phyloP scores from a whole-genome alignment of 2,797 vertebrate genomes.

The Oreortyx pictus region DNA sequence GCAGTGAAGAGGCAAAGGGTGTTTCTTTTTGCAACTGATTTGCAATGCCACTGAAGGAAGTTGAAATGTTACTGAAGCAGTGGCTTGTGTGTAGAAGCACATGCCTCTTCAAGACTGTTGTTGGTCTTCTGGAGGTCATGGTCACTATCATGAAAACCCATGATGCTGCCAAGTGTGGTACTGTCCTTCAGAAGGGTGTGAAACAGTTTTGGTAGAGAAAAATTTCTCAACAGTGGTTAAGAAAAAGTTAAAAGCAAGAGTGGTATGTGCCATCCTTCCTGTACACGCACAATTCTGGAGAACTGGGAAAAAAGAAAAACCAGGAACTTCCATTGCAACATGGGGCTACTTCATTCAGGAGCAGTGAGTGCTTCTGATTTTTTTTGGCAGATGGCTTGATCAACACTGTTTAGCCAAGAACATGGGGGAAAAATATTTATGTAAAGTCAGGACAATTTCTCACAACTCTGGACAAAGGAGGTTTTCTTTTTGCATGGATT shows the following conservation, averaged over 20 bases:
- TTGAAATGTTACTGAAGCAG: neutral
- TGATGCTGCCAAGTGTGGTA: neutral
- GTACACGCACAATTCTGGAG: neutral
- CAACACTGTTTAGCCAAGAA: neutral
- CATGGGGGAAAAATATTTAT: neutral
- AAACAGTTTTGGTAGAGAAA: neutral
- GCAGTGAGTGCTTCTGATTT: neutral
- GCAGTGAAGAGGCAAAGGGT: neutral
- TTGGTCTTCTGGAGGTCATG: neutral
- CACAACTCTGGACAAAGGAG: neutral
- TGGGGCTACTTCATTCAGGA: neutral
- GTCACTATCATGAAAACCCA: neutral
- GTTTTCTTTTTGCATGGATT: neutral
- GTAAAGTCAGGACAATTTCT: neutral
- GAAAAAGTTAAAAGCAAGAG: neutral
- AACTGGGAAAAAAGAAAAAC: neutral
- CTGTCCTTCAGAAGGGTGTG: neutral
- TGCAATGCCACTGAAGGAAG: neutral
- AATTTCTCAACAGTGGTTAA: neutral
- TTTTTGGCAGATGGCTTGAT: neutral
- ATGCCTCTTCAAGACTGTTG: neutral
- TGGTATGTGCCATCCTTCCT: neutral
- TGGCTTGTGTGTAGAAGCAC: rapidly evolving
- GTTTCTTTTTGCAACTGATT: neutral
- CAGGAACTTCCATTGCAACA: neutral